phyloP scores from a whole-genome alignment of 2,888 invertebrate species.

The Allophyes oxyacanthae region DNA sequence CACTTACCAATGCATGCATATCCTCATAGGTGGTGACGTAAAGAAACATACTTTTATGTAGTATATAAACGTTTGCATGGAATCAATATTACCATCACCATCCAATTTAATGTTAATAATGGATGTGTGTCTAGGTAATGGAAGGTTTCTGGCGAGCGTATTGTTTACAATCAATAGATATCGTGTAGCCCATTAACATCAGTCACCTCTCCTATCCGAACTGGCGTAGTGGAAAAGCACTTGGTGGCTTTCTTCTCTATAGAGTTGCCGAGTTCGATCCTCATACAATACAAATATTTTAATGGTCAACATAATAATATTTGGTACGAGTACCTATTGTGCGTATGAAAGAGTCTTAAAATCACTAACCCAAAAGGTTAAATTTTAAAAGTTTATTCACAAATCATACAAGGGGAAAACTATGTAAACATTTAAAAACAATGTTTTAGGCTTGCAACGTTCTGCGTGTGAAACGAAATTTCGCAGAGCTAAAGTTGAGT shows the following conservation, averaged over 20 bases:
- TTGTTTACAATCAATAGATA: constrained; percentile 13
- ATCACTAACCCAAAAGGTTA: no score
- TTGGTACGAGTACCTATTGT: no score
- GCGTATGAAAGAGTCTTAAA: no score
- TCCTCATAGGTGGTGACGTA: no score
- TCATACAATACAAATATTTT: no score
- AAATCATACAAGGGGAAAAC: constrained; percentile 12
- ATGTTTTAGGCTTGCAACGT: constrained; percentile 26
- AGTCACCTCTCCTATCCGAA: neutral
- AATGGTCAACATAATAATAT: no score
- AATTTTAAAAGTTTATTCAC: no score
- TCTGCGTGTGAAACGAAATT: constrained; percentile 28
- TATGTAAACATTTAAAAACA: constrained; percentile 22
- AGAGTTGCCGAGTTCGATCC: no score
- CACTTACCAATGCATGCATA: no score
- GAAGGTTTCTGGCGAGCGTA: constrained; percentile 14
- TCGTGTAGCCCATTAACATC: constrained; percentile 6
- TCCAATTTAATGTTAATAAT: constrained; percentile 16
- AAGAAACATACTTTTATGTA: no score
- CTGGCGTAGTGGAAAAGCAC: no score
- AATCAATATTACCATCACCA: constrained; percentile 1
- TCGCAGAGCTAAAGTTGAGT: constrained; percentile 34
- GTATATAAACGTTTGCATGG: neutral
- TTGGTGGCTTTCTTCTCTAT: no score
- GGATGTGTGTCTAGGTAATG: constrained; percentile 29